phyloP scores from a whole-genome alignment of 2,888 invertebrate species.

The Ophion ventricosus region DNA sequence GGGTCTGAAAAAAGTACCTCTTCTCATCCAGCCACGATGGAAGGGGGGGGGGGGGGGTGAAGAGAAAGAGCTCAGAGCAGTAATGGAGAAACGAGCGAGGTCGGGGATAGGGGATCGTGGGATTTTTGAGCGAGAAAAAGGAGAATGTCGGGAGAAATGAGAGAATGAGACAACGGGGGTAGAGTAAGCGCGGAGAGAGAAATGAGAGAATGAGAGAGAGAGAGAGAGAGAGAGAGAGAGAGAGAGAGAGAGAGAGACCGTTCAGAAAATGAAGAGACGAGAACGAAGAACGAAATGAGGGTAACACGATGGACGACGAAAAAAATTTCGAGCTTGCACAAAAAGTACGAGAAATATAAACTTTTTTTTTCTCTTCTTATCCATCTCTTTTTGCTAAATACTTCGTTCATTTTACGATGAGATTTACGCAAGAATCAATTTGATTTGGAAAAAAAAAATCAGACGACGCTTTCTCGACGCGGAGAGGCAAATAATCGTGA shows the following conservation, averaged over 20 bases:
- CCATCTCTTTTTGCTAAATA: neutral
- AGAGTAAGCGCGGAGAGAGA: conserved; percentile 14
- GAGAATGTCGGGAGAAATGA: conserved; percentile 46
- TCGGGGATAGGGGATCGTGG: conserved; percentile 25
- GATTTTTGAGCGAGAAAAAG: conserved; percentile 59
- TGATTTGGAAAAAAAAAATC: conserved; percentile 12
- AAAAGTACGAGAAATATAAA: conserved; percentile 37
- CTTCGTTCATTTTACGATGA: conserved; percentile 14
- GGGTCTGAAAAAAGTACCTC: conserved; percentile 63
- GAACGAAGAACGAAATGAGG: conserved; percentile 42
- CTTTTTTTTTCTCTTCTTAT: conserved; percentile 22
- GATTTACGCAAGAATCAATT: neutral
- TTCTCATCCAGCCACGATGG: conserved; percentile 60
- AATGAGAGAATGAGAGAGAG: conserved; percentile 38
- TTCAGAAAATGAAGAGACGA: conserved; percentile 51
- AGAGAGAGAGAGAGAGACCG: conserved; percentile 50
- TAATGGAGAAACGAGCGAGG: conserved; percentile 31
- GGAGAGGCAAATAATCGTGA: neutral
- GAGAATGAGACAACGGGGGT: conserved; percentile 46
- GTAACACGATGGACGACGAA: conserved; percentile 27
- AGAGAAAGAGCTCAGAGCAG: conserved; percentile 62
- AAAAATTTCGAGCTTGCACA: conserved; percentile 57
- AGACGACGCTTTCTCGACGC: conserved; percentile 15
- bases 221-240: conserved; percentile 26
- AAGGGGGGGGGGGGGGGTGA: conserved; percentile 61